Evolutionary conservation across 1,140 invertebrate genomes (phyloP).

Genomic region (Lordiphosa mommai): DNA sequence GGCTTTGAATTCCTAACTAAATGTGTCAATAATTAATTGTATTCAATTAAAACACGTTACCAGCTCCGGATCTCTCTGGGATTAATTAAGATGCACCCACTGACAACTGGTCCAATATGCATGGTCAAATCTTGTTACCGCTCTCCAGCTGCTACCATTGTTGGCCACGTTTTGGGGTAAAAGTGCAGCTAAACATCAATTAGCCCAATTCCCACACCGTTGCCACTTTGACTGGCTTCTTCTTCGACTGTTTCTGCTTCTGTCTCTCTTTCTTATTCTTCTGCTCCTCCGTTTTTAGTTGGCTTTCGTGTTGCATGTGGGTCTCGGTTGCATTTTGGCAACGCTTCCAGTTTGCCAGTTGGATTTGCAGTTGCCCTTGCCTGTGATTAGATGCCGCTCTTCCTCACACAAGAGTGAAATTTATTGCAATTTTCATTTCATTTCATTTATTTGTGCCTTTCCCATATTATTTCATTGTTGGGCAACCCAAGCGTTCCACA

Average conservation of each 20-base stretch:
- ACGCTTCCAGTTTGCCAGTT: conserved; percentile 31
- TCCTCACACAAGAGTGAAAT: conserved; percentile 71
- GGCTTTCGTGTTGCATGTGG: conserved; percentile 61
- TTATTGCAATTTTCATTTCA: conserved; percentile 71
- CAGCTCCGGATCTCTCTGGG: conserved; percentile 2
- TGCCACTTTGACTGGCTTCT: conserved; percentile 46
- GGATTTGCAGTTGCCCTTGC: conserved; percentile 50
- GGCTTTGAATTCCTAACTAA: conserved; percentile 37
- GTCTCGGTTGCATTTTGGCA: conserved; percentile 67
- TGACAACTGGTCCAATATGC: conserved; percentile 35
- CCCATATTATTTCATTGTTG: conserved; percentile 59
- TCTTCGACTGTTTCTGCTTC: conserved; percentile 14
- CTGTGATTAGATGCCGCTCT: conserved; percentile 66
- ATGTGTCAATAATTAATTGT: conserved; percentile 79
- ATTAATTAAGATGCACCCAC: conserved; percentile 67
- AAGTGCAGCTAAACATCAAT: conserved; percentile 78
- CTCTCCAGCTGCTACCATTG: conserved; percentile 8
- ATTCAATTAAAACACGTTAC: conserved; percentile 68
- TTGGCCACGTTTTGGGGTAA: conserved; percentile 68
- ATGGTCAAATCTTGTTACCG: conserved; percentile 20
- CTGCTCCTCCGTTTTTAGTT: conserved; percentile 27
- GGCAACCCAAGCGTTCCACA: conserved; percentile 22
- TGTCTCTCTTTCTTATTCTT: conserved; percentile 25
- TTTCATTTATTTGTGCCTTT: conserved; percentile 55
- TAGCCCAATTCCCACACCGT: conserved; percentile 73